A percentile compares a stretch with the other conserved stretches of the same genome.
Evolutionary conservation across 2,888 invertebrate species (phyloP).

Genomic region (Palloptera scutellata): DNA sequence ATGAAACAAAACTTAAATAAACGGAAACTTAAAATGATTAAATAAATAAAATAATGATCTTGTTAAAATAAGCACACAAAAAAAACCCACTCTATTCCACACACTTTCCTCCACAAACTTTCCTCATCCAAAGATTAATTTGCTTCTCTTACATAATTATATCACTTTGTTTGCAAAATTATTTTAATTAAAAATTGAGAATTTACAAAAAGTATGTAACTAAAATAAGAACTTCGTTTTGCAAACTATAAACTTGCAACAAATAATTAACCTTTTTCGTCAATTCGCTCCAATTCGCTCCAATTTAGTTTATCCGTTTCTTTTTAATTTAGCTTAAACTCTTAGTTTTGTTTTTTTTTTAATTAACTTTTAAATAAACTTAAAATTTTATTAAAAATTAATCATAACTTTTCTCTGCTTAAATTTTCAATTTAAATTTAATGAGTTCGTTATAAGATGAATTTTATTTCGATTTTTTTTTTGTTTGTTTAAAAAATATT

Average conservation of each 20-base stretch:
- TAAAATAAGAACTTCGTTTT: constrained; percentile 8
- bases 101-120: constrained; percentile 16
- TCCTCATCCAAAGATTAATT: constrained; percentile 43
- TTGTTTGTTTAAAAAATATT: constrained; percentile 54
- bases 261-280: background rate
- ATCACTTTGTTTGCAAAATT: constrained; percentile 60
- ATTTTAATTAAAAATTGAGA: constrained; percentile 26
- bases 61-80: constrained; percentile 23
- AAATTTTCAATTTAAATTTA: background rate
- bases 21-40: too few relatives aligned
- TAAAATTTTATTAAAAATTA: background rate
- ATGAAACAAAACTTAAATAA: too few relatives aligned
- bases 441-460: background rate
- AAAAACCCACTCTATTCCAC: background rate
- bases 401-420: background rate
- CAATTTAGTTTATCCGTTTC: too few relatives aligned
- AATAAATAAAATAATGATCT: constrained; percentile 37
- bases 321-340: too few relatives aligned
- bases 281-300: too few relatives aligned
- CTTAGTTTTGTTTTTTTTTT: background rate
- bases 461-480: background rate
- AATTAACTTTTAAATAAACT: too few relatives aligned
- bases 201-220: constrained; percentile 10
- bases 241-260: constrained; percentile 12
- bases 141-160: constrained; percentile 58